phyloP scores from a whole-genome alignment of 2,113 vertebrate genomes.

The Scalopus aquaticus region DNA sequence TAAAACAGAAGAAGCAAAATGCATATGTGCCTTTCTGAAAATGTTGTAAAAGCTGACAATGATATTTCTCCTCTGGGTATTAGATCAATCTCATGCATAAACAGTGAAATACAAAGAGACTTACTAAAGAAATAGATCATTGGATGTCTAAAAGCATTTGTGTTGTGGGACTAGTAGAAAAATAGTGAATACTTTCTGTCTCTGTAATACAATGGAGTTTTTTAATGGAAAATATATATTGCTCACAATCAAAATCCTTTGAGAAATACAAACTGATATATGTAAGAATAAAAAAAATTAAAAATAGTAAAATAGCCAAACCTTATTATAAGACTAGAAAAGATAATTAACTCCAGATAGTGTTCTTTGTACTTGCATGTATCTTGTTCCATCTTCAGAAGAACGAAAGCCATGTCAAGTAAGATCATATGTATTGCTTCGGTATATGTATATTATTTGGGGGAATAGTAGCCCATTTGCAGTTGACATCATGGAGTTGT shows the following conservation, averaged over 20 bases:
- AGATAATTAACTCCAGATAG: background rate
- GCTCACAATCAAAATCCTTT: background rate
- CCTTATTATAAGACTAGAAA: slow-evolving; percentile 19
- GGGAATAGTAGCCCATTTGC: background rate
- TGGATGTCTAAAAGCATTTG: slow-evolving; percentile 69
- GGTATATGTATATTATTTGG: background rate
- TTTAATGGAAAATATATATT: slow-evolving; percentile 21
- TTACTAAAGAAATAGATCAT: slow-evolving; percentile 77
- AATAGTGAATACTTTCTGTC: slow-evolving; percentile 53
- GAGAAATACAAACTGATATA: slow-evolving; percentile 16
- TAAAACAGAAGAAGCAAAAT: slow-evolving; percentile 59
- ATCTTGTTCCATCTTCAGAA: background rate
- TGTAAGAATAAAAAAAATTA: background rate
- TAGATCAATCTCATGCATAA: slow-evolving; percentile 75
- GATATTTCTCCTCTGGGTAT: slow-evolving; percentile 66
- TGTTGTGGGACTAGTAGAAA: slow-evolving; percentile 31
- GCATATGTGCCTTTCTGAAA: slow-evolving; percentile 62
- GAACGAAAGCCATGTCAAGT: background rate
- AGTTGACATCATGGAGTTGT: background rate
- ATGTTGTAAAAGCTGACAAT: slow-evolving; percentile 49
- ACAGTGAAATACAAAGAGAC: slow-evolving; percentile 74
- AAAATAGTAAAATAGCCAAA: background rate
- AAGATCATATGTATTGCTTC: background rate
- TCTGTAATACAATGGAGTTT: slow-evolving; percentile 45
- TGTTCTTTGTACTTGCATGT: background rate